These are phyloP conservation scores for Nycticorax nycticorax DNA, from an alignment of 2,113 vertebrate genomes.

Conservation along the genomic window DNA sequence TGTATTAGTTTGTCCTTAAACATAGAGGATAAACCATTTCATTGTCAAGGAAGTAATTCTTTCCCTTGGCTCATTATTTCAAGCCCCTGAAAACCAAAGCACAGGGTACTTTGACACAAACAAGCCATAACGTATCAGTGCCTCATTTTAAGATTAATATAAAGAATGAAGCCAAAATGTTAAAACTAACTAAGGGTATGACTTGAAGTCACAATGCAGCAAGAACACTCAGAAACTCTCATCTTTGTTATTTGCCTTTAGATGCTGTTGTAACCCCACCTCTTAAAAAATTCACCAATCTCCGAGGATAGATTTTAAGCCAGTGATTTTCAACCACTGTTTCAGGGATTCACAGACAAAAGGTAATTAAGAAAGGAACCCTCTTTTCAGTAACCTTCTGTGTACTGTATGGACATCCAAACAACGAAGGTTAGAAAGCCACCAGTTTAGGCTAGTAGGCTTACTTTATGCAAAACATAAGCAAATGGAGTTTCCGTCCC, in stretches of 20 bases:
- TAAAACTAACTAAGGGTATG: background rate
- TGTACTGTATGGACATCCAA: background rate
- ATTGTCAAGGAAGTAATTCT: background rate
- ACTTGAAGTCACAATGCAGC: background rate
- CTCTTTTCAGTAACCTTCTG: background rate
- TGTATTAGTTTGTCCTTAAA: background rate
- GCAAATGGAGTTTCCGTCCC: background rate
- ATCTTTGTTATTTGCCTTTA: background rate
- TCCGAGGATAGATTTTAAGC: background rate
- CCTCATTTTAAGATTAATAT: background rate
- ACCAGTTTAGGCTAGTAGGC: background rate
- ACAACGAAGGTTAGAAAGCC: background rate
- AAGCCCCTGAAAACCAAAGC: background rate
- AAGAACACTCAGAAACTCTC: background rate
- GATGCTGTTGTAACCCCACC: background rate
- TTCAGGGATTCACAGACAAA: background rate
- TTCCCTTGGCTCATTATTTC: background rate
- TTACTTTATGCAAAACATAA: background rate
- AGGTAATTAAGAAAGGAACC: background rate
- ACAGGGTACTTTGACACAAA: background rate
- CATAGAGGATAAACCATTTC: background rate
- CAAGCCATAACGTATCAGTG: background rate
- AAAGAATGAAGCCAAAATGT: background rate
- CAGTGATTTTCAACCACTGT: background rate
- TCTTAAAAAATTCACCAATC: background rate